phyloP scores from a whole-genome alignment of 2,797 vertebrate species.

The Chrysocyon brachyurus region DNA sequence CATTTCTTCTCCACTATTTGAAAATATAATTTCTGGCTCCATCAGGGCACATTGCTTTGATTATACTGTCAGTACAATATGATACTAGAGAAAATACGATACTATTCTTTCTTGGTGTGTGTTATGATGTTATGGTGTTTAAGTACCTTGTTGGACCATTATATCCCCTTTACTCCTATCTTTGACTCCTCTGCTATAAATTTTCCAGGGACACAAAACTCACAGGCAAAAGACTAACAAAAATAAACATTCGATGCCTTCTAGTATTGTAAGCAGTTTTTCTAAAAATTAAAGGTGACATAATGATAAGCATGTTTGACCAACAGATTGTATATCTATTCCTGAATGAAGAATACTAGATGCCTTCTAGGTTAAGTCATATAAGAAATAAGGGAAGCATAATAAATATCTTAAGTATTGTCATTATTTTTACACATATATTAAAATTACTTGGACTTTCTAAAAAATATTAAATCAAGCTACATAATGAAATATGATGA shows the following conservation, averaged over 20 bases:
- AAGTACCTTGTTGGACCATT: background rate
- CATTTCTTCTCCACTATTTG: background rate
- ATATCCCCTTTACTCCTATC: background rate
- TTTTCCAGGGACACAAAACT: background rate
- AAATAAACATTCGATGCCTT: background rate
- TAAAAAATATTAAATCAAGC: background rate
- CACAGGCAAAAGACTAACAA: background rate
- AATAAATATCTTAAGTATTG: background rate
- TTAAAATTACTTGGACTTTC: background rate
- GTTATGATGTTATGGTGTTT: background rate
- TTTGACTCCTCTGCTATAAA: background rate
- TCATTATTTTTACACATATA: background rate
- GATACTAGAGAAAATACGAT: background rate
- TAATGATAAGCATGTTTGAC: background rate
- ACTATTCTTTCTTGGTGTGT: background rate
- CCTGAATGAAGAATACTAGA: background rate
- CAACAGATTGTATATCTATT: background rate
- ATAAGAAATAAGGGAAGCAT: background rate
- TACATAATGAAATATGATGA: background rate
- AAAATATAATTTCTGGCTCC: background rate
- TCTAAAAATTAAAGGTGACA: background rate
- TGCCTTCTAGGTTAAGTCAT: background rate
- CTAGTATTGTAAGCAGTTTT: background rate
- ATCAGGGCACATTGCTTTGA: background rate
- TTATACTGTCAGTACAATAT: background rate